Evolutionary conservation across 2,113 vertebrate species (phyloP).

Genomic region (Ornithorhynchus anatinus): DNA sequence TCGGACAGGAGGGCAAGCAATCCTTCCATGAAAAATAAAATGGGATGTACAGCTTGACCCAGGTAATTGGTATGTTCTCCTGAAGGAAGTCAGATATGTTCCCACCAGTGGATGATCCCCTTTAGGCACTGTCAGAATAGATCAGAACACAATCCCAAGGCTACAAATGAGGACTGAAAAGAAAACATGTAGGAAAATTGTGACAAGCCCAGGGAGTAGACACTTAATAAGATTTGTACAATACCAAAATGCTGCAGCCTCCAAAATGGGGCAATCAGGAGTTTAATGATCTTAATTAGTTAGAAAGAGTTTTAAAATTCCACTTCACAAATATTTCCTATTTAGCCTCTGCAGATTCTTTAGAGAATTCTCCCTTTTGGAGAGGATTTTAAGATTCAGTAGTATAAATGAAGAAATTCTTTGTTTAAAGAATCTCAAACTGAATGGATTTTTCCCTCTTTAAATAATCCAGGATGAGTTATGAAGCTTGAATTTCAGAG

Average conservation of each 20-base stretch:
- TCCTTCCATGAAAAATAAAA: constrained; percentile 18
- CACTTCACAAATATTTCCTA: neutral
- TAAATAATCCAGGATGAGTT: neutral
- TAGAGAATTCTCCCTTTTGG: neutral
- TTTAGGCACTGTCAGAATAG: constrained; percentile 29
- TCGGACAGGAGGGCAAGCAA: neutral
- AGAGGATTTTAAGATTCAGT: neutral
- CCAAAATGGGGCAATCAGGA: neutral
- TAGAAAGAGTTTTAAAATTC: neutral
- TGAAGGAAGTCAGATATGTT: constrained; percentile 23
- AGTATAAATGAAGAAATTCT: neutral
- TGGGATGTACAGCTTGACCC: neutral
- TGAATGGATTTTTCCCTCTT: neutral
- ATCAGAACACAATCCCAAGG: constrained; percentile 20
- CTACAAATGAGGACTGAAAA: neutral
- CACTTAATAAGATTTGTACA: neutral
- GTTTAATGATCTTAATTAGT: neutral
- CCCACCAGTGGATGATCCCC: neutral
- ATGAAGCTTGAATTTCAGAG: no score
- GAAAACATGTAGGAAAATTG: neutral
- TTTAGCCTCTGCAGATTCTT: neutral
- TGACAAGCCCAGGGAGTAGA: neutral
- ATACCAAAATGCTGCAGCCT: neutral
- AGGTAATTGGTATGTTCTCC: neutral
- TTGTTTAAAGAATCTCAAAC: neutral